Base-by-base conservation (phyloP, 2,888 invertebrate species). In the Aethes cnicana region DNA sequence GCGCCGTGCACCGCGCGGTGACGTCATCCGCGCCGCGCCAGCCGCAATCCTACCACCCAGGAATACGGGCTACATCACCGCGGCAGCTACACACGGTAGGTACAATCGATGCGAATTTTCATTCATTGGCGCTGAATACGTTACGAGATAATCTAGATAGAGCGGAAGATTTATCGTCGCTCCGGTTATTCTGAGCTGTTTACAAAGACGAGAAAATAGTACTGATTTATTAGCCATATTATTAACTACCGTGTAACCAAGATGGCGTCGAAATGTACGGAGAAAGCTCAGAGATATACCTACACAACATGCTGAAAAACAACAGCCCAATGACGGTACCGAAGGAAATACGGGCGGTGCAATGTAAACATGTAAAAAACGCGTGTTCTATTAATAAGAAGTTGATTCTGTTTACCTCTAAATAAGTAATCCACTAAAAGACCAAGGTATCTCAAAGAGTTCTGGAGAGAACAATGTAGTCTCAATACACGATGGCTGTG, bases 81-180 rank as follows among this genome's bases (percentile, higher is more conserved):
- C 17, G 26, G 41, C 48, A 8, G 23, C 20, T 33, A 11, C 11
- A 14, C 20, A 32, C 14, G 11, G 37, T 25, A 44, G 11, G 37
- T 25, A 44, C 52, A 46, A 52, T 39, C 32, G 39, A 39, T 46
- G 52, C 39, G 52, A 52, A 52, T 39, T 39, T 52, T 52, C 52
- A 52, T 52, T 52, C 44, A 52, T 50, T 44, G 37, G 37, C 23
- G 36, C 43, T 21, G 35, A 33, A 33, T 44, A 33, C 26, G 36
- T 44, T 39, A 39, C 9, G 44, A 44, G 37, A 44, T 46, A 37
- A 44, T 44, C 43, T 43, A 33, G 35, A 43, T 21, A 21, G 26
- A 28, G 37, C n/a, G 8, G 17, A 26, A 39, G 39, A 46, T 46
- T 39, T 46, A 26, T 52, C 32, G 17, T 14, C 21, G 32, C 42